Evolutionary conservation across 2,113 vertebrate species (phyloP).

Genomic region (Erythrolamprus reginae): DNA sequence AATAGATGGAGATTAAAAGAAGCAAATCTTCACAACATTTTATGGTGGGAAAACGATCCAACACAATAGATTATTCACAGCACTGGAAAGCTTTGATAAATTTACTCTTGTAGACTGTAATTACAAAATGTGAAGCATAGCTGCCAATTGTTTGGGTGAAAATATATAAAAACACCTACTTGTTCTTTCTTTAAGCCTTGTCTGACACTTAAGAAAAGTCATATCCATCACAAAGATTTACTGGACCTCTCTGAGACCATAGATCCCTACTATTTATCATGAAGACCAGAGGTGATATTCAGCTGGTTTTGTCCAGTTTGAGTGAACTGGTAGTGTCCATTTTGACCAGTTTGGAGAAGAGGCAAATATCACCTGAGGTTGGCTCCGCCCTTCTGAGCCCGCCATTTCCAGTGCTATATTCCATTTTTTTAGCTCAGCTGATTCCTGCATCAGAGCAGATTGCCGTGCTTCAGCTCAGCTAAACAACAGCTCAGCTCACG

Average conservation of each 20-base stretch:
- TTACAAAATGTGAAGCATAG: neutral
- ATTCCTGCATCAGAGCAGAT: no score
- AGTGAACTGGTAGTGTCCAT: no score
- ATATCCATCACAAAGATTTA: neutral
- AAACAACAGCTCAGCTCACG: no score
- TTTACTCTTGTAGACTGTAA: neutral
- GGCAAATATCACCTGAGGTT: no score
- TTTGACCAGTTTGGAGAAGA: no score
- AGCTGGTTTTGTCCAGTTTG: no score
- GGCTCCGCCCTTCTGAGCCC: no score
- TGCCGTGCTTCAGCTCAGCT: no score
- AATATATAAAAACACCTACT: neutral
- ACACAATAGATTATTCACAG: neutral
- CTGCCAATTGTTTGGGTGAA: neutral
- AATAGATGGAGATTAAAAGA: slow-evolving; percentile 14
- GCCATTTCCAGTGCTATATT: no score
- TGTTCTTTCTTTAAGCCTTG: neutral
- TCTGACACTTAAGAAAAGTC: neutral
- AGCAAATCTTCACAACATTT: slow-evolving; percentile 19
- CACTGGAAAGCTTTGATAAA: neutral
- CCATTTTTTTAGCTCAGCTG: no score
- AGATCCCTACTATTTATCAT: neutral
- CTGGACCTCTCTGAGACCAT: neutral
- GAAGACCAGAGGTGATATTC: neutral
- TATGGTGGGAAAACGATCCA: slow-evolving; percentile 5